Percentiles rank a stretch among this genome's conserved stretches.
Evolutionary conservation across 2,797 vertebrate species (phyloP).

Genomic region (Intellagama lesueurii): DNA sequence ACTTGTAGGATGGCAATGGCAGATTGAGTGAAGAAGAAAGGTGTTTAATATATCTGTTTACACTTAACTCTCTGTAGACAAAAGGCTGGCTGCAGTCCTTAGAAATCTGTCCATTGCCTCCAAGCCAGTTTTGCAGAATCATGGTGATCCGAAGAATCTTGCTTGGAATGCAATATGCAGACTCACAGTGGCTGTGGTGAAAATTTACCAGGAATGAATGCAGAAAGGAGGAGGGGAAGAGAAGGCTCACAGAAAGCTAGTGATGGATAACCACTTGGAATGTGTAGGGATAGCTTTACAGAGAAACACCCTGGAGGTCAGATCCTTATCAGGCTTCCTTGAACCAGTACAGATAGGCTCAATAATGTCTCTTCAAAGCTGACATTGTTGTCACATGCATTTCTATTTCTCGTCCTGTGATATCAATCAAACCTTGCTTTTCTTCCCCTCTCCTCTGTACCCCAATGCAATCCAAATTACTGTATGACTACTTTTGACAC

Average conservation of each 20-base stretch:
- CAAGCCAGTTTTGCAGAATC: constrained; percentile 13
- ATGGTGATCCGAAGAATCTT: constrained; percentile 11
- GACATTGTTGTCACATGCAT: neutral
- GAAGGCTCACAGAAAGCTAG: neutral
- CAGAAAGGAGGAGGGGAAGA: neutral
- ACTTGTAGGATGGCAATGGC: too few relatives aligned
- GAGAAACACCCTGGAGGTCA: neutral
- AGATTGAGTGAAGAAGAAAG: too few relatives aligned
- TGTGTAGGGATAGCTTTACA: neutral
- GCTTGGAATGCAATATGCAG: constrained; percentile 1
- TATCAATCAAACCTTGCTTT: neutral
- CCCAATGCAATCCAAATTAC: neutral
- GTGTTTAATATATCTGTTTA: too few relatives aligned
- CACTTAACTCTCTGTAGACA: too few relatives aligned
- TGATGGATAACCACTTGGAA: constrained; percentile 4
- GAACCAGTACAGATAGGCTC: neutral
- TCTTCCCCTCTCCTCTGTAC: fast-evolving
- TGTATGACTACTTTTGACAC: neutral
- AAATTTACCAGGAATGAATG: constrained; percentile 8
- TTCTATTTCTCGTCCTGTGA: neutral
- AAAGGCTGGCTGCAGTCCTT: too few relatives aligned
- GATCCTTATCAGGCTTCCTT: constrained; percentile 5
- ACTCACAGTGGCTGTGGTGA: constrained; percentile 5
- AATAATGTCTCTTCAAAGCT: constrained; percentile 1
- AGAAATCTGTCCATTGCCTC: neutral